Evolutionary conservation across 2,888 invertebrate genomes (phyloP).

Genomic region (Ramazzottius varieornatus): DNA sequence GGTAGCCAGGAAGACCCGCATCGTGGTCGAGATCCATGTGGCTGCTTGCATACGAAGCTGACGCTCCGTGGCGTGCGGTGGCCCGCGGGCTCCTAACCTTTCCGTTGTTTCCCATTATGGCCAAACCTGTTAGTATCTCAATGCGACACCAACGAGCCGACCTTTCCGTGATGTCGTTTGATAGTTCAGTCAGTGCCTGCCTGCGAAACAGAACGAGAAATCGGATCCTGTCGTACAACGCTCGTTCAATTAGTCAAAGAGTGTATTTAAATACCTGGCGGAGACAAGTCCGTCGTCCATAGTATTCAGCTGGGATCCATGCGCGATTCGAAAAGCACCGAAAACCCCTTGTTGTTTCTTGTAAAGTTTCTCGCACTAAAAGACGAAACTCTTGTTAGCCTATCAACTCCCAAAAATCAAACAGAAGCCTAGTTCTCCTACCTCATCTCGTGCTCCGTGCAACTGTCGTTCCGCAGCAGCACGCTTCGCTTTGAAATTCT

Average conservation of each 20-base stretch:
- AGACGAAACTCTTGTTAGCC: background rate
- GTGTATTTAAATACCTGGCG: background rate
- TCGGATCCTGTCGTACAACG: background rate
- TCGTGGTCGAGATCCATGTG: too few relatives aligned
- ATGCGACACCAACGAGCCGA: background rate
- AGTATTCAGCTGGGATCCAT: background rate
- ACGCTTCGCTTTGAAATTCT: background rate
- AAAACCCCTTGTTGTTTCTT: background rate
- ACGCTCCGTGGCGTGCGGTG: too few relatives aligned
- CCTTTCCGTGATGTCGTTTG: background rate
- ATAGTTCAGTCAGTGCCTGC: background rate
- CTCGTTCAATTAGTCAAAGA: background rate
- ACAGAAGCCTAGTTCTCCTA: background rate
- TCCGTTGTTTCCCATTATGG: too few relatives aligned
- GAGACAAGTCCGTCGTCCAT: background rate
- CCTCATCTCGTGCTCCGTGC: background rate
- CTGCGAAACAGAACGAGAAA: background rate
- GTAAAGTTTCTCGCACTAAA: slow-evolving; percentile 1
- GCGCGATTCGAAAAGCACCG: background rate
- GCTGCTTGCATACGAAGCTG: too few relatives aligned
- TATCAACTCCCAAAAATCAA: background rate
- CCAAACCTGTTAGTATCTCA: background rate
- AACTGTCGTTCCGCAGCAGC: background rate
- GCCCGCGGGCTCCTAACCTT: too few relatives aligned
- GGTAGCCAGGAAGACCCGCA: too few relatives aligned